Percentiles rank a stretch among this genome's conserved stretches.
Evolutionary conservation across 1,140 invertebrate genomes (phyloP).

Genomic region (Thereuonema tuberculata): DNA sequence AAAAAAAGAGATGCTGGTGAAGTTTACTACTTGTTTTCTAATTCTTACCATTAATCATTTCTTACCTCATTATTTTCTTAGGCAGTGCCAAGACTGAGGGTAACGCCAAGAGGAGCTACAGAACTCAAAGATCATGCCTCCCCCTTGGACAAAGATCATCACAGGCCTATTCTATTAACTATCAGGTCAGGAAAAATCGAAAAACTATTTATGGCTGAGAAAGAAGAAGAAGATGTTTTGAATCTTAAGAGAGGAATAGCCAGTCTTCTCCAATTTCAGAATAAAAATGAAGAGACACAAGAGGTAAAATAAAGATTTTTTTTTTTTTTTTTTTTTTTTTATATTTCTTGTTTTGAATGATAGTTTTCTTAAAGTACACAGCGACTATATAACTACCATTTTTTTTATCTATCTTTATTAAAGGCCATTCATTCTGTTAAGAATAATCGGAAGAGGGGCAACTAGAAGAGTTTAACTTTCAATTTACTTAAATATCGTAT

Average conservation of each 20-base stretch:
- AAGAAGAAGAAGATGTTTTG: background rate
- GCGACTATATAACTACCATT: too few relatives aligned
- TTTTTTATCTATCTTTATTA: too few relatives aligned
- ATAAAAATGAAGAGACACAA: background rate
- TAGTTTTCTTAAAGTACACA: too few relatives aligned
- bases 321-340: background rate
- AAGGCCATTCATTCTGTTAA: too few relatives aligned
- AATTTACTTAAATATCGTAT: too few relatives aligned
- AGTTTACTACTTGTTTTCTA: too few relatives aligned
- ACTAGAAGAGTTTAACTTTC: too few relatives aligned
- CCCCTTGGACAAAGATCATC: background rate
- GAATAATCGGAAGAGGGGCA: too few relatives aligned
- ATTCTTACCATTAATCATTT: too few relatives aligned
- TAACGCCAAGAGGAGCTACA: background rate
- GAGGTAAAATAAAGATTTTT: constrained; percentile 10
- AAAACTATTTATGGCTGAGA: background rate
- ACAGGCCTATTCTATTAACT: background rate
- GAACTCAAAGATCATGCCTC: background rate
- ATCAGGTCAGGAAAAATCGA: background rate
- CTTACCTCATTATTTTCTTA: too few relatives aligned
- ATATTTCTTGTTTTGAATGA: too few relatives aligned
- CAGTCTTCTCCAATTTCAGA: background rate
- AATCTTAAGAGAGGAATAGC: constrained; percentile 2
- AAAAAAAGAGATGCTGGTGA: too few relatives aligned
- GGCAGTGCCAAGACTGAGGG: background rate